These are phyloP conservation scores for Perognathus longimembris DNA, from an alignment of 2,113 vertebrate species.

Conservation along the genomic window DNA sequence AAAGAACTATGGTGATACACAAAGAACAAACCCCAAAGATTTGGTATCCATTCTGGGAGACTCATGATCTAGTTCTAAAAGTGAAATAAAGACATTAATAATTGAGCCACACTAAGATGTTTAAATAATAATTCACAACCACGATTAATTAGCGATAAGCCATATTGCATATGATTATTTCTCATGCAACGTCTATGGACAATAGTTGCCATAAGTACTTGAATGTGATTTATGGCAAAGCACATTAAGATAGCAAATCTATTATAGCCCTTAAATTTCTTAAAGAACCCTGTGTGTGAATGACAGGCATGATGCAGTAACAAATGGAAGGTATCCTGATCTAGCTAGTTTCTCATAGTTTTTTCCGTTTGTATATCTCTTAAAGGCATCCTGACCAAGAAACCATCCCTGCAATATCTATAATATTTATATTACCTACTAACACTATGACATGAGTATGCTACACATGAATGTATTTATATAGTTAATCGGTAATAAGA, in stretches of 20 bases:
- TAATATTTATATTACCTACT: neutral
- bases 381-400: neutral
- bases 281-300: neutral
- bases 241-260: neutral
- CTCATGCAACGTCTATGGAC: neutral
- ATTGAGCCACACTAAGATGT: neutral
- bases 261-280: neutral
- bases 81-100: neutral
- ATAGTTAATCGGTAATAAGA: no score
- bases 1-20: neutral
- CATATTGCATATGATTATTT: neutral
- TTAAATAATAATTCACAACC: conserved; percentile 32
- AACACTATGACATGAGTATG: no score
- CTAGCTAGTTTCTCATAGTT: neutral
- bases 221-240: neutral
- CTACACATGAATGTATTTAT: no score
- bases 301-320: neutral
- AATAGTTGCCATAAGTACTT: neutral
- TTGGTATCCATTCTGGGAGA: neutral
- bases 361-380: neutral
- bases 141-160: neutral
- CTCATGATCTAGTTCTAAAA: neutral
- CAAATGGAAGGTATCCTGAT: neutral
- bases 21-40: neutral
- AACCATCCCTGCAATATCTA: neutral